A percentile compares a stretch with the other conserved stretches of the same genome.
These are phyloP conservation scores for Podarcis muralis DNA, from an alignment of 2,113 vertebrate genomes.

Conservation along the genomic window DNA sequence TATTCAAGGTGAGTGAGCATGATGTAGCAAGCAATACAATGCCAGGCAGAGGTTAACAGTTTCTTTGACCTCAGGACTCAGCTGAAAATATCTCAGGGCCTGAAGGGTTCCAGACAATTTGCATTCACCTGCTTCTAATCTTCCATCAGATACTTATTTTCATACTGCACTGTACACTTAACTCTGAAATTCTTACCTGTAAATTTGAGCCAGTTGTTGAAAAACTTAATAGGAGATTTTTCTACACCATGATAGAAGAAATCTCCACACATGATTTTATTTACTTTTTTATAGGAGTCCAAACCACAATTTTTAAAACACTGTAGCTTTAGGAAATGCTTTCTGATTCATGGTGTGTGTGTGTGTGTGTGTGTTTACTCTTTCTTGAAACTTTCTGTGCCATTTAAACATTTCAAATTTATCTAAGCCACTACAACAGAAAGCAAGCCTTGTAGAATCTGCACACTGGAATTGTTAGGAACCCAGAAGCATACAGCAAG, in stretches of 20 bases:
- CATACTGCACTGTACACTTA: neutral
- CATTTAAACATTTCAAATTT: neutral
- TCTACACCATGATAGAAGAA: neutral
- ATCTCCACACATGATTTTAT: neutral
- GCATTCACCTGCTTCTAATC: neutral
- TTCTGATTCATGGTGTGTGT: neutral
- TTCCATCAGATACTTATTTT: neutral
- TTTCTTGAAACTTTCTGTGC: neutral
- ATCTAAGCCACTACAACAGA: neutral
- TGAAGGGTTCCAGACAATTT: neutral
- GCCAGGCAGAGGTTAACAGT: neutral
- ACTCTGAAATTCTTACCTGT: neutral
- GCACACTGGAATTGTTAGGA: neutral
- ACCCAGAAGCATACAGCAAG: neutral
- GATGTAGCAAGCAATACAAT: neutral
- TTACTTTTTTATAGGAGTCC: neutral
- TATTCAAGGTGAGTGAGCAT: neutral
- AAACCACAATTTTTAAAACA: neutral
- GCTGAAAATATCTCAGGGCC: neutral
- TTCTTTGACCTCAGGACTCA: neutral
- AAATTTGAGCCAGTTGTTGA: neutral
- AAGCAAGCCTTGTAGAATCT: neutral
- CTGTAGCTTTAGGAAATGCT: neutral
- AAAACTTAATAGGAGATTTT: neutral
- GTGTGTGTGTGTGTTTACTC: no score